These are phyloP conservation scores for Entelurus aequoreus DNA, from an alignment of 2,113 vertebrate genomes.

Conservation along the genomic window DNA sequence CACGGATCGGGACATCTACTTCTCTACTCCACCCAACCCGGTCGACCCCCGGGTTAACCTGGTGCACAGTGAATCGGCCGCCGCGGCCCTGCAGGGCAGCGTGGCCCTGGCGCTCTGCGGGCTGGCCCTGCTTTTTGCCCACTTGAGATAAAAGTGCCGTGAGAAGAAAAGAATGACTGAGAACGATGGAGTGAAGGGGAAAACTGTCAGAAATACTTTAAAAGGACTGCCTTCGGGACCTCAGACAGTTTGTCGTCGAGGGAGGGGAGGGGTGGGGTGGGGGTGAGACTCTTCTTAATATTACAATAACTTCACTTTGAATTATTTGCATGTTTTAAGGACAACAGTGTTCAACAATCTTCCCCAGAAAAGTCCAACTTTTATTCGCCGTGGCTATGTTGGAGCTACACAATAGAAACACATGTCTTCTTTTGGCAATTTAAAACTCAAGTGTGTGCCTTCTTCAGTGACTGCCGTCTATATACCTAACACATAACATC, in stretches of 20 bases:
- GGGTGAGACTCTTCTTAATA: conserved; percentile 64
- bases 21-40: conserved; percentile 70
- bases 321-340: conserved; percentile 64
- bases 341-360: conserved; percentile 62
- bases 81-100: conserved; percentile 36
- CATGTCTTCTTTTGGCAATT: conserved; percentile 41
- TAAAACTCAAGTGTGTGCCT: conserved; percentile 35
- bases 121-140: conserved; percentile 54
- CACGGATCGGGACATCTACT: conserved; percentile 72
- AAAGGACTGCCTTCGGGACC: conserved; percentile 72
- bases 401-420: conserved; percentile 36
- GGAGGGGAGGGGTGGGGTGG: conserved; percentile 27
- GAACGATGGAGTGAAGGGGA: conserved; percentile 49
- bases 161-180: conserved; percentile 33
- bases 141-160: conserved; percentile 66
- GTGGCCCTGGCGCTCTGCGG: conserved; percentile 53
- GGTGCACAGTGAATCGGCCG: conserved; percentile 23
- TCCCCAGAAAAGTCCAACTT: conserved; percentile 30
- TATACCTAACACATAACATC: conserved; percentile 14
- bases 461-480: conserved; percentile 26
- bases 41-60: conserved; percentile 25
- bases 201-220: conserved; percentile 65
- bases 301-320: conserved; percentile 73
- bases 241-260: conserved; percentile 55
- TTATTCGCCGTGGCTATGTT: conserved; percentile 27